Base-by-base conservation (phyloP, 2,888 invertebrate genomes). In the Bruchidius siliquastri region DNA sequence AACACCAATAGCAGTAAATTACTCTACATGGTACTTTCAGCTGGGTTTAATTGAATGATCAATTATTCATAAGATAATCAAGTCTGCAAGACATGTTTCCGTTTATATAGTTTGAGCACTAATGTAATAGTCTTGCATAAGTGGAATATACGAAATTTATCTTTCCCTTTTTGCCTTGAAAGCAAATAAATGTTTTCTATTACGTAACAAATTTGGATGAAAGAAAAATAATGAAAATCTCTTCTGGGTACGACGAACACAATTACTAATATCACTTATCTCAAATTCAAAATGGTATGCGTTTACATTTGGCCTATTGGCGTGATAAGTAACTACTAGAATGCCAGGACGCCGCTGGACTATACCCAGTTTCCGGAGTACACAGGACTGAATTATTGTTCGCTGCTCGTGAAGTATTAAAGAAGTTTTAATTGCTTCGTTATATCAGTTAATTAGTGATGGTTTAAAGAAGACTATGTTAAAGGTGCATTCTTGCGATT, bases 371-470 rank as follows among this genome's bases (percentile, higher is more conserved):
- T 26, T 26, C 26, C 26, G 8, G 18, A 18, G 49, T 49, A 49
- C 49, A 49, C 49, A 49, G 49, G 13, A 49, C 49, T 49, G 13
- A 49, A 13, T 49, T 71, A 72, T 68, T 73, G 71, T 73, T 71
- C 22, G 73, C 22, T 21, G 8, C 4, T 68, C 71, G 71, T 73
- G 71, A 71, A 66, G 71, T 71, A 73, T 73, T 72, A 72, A 69
- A 69, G 67, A 72, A 72, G 69, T 72, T 72, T 73, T 73, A 70
- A 73, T 69, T 32, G 71, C 32, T 73, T 73, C 69, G 71, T 73
- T 73, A 73, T 73, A 32, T 30, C 21, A 21, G 66, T 49, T 71
- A 73, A 73, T 73, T 73, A 71, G 69, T 73, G 49, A 49, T 13
- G 49, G 49, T 49, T 3, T 49, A 49, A 49, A 49, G 8, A 49